Base-by-base conservation (phyloP, 2,113 vertebrate genomes). In the Alaudala cheleensis region DNA sequence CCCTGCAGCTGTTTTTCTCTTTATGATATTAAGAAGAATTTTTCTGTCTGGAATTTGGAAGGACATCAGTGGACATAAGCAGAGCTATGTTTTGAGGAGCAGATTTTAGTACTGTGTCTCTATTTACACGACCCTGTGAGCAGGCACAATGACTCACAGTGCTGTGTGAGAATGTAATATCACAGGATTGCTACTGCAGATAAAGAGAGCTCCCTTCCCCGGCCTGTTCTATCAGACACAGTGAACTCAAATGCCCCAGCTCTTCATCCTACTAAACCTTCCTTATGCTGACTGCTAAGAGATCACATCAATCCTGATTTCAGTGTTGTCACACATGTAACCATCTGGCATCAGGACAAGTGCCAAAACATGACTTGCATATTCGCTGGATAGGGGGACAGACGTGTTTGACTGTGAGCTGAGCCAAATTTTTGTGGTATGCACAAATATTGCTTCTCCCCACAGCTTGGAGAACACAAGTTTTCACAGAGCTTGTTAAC, bases 351-450 rank as follows among this genome's bases (percentile, higher is more conserved):
- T 5, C 2, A 5, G 23, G 61, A 95, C n/a, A 67, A 79, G 45
- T 11, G 83, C 69, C 84, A 84, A 81, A 71, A 28, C 66, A 84
- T 96, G 94, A 93, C 89, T 92, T 93, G 83, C 62, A 37, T 84
- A 47, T 84, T 86, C 40, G 16, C 53, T 81, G 45, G 16, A 3
- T 2, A 61, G 44, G 15, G 56, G 50, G 34, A 90, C 66, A 54
- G 56, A 86, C 23, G 18, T 44, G 47, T 70, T 84, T 94, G 65
- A n/a, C 69, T 95, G 57, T 37, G 49, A 76, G 14, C 25, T 34
- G 61, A 84, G 72, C 28, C 66, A 84, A 44, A 6, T 40, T 81
- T 91, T 69, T 61, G 34, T 45, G 29, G 9, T 50, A 14, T 13
- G 17, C 42, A 58, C 65, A 53, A 57, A 85, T 78, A 86, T 37